A percentile compares a stretch with the other conserved stretches of the same genome.
Conservation (phyloP, 2,113 vertebrate species). For the Sapayoa aenigma region DNA sequence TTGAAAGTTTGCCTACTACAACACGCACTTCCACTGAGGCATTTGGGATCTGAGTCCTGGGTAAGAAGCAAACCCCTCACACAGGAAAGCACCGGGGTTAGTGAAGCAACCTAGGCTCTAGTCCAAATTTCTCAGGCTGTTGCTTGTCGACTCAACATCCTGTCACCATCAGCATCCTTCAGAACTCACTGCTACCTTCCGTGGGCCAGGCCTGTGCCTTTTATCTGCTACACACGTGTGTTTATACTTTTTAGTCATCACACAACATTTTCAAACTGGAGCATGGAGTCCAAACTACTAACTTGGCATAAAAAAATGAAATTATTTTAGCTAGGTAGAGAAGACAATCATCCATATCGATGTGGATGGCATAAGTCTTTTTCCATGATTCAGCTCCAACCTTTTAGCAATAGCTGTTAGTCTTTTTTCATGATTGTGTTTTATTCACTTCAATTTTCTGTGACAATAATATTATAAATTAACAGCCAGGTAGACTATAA, state of each 20-base stretch:
- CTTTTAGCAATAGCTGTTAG: neutral
- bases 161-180: neutral
- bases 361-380: neutral
- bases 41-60: neutral
- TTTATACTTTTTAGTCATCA: neutral
- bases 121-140: neutral
- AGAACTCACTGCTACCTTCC: neutral
- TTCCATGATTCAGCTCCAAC: neutral
- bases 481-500: neutral
- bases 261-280: neutral
- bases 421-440: neutral
- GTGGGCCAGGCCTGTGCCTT: rapidly evolving
- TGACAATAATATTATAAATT: neutral
- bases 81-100: neutral
- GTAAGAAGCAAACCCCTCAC: neutral
- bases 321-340: neutral
- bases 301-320: neutral
- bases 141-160: neutral
- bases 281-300: rapidly evolving
- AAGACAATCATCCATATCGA: neutral
- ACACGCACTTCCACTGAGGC: neutral
- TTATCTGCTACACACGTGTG: neutral
- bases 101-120: neutral
- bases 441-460: neutral
- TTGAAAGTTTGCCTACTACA: neutral